Evolutionary conservation across 2,113 vertebrate genomes (phyloP).

Genomic region (Vulpes lagopus): DNA sequence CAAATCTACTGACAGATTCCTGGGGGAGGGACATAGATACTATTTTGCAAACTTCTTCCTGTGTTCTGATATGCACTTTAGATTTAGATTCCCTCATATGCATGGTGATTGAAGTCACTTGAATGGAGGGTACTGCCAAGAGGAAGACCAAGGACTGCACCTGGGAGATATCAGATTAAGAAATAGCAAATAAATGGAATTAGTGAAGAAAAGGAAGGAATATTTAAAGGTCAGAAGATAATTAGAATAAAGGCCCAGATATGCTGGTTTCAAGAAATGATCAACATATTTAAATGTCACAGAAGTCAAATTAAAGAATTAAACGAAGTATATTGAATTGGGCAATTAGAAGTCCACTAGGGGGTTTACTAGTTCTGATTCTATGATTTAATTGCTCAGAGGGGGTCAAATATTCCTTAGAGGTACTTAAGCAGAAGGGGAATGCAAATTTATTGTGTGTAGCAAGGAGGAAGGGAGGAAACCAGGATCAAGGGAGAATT

Average conservation of each 20-base stretch:
- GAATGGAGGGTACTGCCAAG: neutral
- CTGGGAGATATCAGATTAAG: neutral
- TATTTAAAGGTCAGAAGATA: neutral
- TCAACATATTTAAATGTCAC: neutral
- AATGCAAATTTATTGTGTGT: neutral
- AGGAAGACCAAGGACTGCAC: neutral
- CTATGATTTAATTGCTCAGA: neutral
- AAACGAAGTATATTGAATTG: neutral
- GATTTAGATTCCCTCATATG: neutral
- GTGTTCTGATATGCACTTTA: neutral
- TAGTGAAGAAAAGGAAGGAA: neutral
- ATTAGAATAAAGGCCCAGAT: neutral
- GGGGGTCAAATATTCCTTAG: neutral
- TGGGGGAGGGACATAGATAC: neutral
- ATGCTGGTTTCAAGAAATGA: neutral
- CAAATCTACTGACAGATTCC: neutral
- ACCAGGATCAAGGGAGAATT: neutral
- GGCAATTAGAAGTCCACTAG: neutral
- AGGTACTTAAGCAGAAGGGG: neutral
- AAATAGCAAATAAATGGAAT: neutral
- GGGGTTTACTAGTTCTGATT: neutral
- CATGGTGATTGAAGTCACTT: neutral
- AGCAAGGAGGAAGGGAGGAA: accelerated
- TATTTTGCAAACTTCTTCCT: neutral
- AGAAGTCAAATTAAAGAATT: conserved; percentile 12